Conservation (phyloP, 1,140 invertebrate species). For the Drosophila nikananu region DNA sequence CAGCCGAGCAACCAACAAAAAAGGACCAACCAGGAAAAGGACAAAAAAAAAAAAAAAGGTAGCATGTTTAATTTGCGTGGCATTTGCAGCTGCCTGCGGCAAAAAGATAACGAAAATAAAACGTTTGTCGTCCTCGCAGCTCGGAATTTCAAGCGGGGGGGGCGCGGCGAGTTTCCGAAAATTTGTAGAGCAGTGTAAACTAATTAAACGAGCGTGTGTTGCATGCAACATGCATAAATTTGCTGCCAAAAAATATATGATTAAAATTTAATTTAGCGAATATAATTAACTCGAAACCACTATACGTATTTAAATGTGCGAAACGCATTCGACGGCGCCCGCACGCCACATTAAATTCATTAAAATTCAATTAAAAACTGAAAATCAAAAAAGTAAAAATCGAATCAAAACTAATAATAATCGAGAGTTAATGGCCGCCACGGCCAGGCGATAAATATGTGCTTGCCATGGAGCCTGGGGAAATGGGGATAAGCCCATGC, state of each 20-base stretch:
- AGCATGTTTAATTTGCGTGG: constrained; percentile 84
- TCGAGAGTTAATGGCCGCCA: constrained; percentile 62
- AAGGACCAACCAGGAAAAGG: constrained; percentile 33
- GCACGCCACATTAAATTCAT: constrained; percentile 70
- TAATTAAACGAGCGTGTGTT: constrained; percentile 71
- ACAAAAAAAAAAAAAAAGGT: constrained; percentile 69
- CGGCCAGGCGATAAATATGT: constrained; percentile 53
- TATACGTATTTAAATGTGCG: constrained; percentile 51
- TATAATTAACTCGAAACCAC: constrained; percentile 72
- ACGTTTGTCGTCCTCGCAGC: constrained; percentile 64
- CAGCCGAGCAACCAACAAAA: constrained; percentile 26
- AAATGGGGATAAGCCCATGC: background rate
- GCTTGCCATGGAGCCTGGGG: background rate
- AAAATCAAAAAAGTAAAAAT: constrained; percentile 58
- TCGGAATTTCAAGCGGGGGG: background rate
- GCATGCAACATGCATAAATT: constrained; percentile 61
- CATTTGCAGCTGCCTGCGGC: constrained; percentile 84
- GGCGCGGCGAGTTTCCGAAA: constrained; percentile 29
- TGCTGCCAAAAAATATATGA: constrained; percentile 66
- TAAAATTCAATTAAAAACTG: constrained; percentile 79
- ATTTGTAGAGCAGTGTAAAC: constrained; percentile 76
- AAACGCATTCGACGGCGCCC: constrained; percentile 7
- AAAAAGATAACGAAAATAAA: constrained; percentile 85
- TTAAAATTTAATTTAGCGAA: constrained; percentile 83
- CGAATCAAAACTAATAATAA: constrained; percentile 80